Base-by-base conservation (phyloP, 2,113 vertebrate species). In the Onychostruthus taczanowskii region DNA sequence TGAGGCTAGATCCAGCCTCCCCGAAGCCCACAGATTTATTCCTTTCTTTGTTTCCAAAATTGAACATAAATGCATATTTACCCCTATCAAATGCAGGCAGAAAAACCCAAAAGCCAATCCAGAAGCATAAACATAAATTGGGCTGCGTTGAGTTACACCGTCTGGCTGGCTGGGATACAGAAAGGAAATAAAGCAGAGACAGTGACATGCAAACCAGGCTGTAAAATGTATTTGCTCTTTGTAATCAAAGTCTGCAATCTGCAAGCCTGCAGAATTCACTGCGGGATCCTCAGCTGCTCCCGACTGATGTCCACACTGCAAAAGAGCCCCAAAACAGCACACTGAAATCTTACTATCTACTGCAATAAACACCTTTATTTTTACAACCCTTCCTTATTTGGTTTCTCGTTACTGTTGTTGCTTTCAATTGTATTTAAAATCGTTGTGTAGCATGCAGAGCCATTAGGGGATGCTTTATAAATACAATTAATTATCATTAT, bases 401-500 rank as follows among this genome's bases (percentile, higher is more conserved):
- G 16, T 10, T 88, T 44, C 63, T 83, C 9, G 1, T 55, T 28
- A 19, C 23, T 56, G 39, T 63, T 87, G 77, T 55, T 77, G 86
- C 35, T 59, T 87, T 73, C 74, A 55, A 12, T 41, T 67, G 50
- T 66, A 59, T 84, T 90, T 80, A 43, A 94, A 95, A 70, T 74
- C 8, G 1, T 23, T 72, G 73, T 62, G 20, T 13, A 68, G 64
- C 67, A 84, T 90, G 79, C 85, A 81, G 79, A 92, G 66, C 64
- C 68, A 67, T 89, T 70, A 61, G 76, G 76, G 85, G 73, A 86
- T 78, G 92, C 79, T 94, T 89, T 90, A 95, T 84, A 97, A 96
- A 95, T 89, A 93, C 44, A 94, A 97, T 95, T 96, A 95, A 96
- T 96, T 97, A 96, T 86, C 92, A 56, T 96, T 63, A 88, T 88